Base-by-base conservation (phyloP, 35 echinoderm and acorn worm genomes). In the Anneissia japonica region DNA sequence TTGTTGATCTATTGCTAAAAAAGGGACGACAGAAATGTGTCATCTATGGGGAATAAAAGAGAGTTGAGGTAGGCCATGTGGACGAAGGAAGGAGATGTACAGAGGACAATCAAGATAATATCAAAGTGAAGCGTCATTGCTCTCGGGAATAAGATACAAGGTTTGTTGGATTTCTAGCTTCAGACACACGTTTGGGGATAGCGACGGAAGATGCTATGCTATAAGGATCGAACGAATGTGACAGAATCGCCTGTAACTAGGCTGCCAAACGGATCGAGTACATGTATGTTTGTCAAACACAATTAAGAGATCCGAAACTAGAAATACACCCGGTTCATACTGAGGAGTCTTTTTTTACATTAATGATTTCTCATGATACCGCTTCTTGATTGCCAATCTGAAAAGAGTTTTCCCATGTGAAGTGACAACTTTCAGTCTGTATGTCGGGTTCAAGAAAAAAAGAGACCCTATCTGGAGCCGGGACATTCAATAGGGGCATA, bases 1-100 rank as follows among this genome's bases (percentile, higher is more conserved):
- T 19, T 64, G 51, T 64, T 64, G 51, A 23, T 64, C 2, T 64
- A 64, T 11, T 23, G 26, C 26, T 64, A 9, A 64, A 64, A 26
- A 2, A 9, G 51, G 26, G 51, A 64, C 10, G 51, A 64, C 19
- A n/a, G n/a, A n/a, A n/a, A n/a, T n/a, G n/a, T n/a, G n/a, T n/a
- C n/a, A 64, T 23, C 51, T 64, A 1, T 23, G 19, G 51, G 51
- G 51, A 64, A 64, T 64, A 64, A 64, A 83, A 40, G 79, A 73
- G 31, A 82, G 87, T 51, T 83, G 87, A 19, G 87, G 87, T 82
- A 72, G 46, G 30, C 82, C 87, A 31, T 79, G 46, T 23, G 80
- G 86, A 35, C 76, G 86, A n/a, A 64, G 19, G 51, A 23, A 64
- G 19, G 51, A 23, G 19, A 23, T 12, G 5, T 19, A 23, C 10